Base-by-base conservation (phyloP, 2,888 invertebrate genomes). In the Lepidocyrtinus sp. region DNA sequence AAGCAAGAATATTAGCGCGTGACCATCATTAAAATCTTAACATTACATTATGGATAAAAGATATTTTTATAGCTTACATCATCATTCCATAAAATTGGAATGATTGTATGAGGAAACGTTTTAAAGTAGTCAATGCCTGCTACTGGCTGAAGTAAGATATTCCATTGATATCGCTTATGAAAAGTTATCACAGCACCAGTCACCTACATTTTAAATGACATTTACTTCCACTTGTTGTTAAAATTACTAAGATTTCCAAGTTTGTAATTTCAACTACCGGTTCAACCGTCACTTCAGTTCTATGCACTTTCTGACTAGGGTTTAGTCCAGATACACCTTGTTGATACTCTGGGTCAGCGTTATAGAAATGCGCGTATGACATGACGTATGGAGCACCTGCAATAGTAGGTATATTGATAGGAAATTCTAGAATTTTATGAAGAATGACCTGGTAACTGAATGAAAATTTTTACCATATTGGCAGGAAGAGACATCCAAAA, bases 401-500 rank as follows among this genome's bases (percentile, higher is more conserved):
- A n/a, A n/a, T n/a, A n/a, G n/a, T n/a, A n/a, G n/a, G n/a, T n/a
- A n/a, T n/a, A n/a, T 36, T 12, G 15, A 12, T 15, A 25, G 1
- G 9, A 15, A 21, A 5, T 17, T 62, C 22, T 62, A 21, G 2
- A 19, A 21, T 7, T 9, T 62, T 62, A 22, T 25, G 5, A 15
- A 22, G 25, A 63, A 63, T 63, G 36, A 12, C n/a, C n/a, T n/a
- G 36, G 12, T 63, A 62, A 61, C n/a, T n/a, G n/a, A 21, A 21
- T 61, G 22, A 59, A 17, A 55, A 21, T 22, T n/a, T 61, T 24
- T 75, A 82, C 84, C 82, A 63, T 70, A 72, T 64, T 64, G 69
- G 59, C 84, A 84, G n/a, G 26, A 2, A 2, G 84, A 84, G 0
- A 84, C 82, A 64, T 84, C 84, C 15, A 83, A 46, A 9, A 83